Evolutionary conservation across 1,140 invertebrate genomes (phyloP).

Genomic region (Rhyzopertha dominica): DNA sequence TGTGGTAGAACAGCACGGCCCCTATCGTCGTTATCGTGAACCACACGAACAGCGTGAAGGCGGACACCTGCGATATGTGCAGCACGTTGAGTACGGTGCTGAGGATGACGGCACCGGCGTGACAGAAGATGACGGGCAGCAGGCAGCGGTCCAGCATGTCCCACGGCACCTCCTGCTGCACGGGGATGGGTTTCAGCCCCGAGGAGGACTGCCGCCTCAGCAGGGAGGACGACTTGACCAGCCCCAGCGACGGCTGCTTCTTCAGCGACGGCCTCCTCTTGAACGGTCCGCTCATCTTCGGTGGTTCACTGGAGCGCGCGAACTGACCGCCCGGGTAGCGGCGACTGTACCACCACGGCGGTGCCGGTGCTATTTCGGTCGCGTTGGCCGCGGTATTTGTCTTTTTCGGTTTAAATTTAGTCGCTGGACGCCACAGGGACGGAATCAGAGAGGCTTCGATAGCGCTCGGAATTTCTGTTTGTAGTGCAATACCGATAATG

Average conservation of each 20-base stretch:
- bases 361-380: too few species aligned
- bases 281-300: slow-evolving; percentile 42
- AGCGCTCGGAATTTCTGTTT: too few species aligned
- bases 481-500: too few species aligned
- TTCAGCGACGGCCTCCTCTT: slow-evolving; percentile 39
- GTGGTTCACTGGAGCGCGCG: too few species aligned
- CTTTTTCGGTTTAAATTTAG: too few species aligned
- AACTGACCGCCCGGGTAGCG: too few species aligned
- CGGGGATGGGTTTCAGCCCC: slow-evolving; percentile 4
- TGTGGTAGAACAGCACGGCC: slow-evolving; percentile 72
- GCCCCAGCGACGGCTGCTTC: slow-evolving; percentile 29
- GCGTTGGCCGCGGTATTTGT: too few species aligned
- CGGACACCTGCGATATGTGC: slow-evolving; percentile 66
- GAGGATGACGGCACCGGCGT: slow-evolving; percentile 66
- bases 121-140: slow-evolving; percentile 71
- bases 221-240: slow-evolving; percentile 18
- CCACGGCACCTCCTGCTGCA: slow-evolving; percentile 61
- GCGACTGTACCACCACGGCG: too few species aligned
- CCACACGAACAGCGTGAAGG: slow-evolving; percentile 69
- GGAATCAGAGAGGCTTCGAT: too few species aligned
- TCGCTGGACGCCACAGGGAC: too few species aligned
- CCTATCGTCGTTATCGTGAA: slow-evolving; percentile 64
- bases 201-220: slow-evolving; percentile 20
- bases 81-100: slow-evolving; percentile 65
- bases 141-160: slow-evolving; percentile 72